Evolutionary conservation across 1,140 invertebrate species (phyloP).

Genomic region (Drosophila novamexicana): DNA sequence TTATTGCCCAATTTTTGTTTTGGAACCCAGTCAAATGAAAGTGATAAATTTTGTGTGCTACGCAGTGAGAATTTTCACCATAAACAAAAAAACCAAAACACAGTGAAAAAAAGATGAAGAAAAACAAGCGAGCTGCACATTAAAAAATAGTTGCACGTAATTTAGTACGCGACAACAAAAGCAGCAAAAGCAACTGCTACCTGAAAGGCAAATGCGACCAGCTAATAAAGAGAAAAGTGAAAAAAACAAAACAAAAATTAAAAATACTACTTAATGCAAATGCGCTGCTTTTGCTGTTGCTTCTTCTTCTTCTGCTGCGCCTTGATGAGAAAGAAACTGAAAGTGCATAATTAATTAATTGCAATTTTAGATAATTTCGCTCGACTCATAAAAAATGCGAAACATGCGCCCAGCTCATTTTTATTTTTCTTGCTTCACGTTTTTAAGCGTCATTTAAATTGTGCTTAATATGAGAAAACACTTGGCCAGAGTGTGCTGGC

Average conservation of each 20-base stretch:
- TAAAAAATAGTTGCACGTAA: constrained; percentile 80
- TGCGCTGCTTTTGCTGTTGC: constrained; percentile 18
- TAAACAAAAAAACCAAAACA: constrained; percentile 26
- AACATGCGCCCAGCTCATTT: constrained; percentile 16
- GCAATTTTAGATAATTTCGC: constrained; percentile 47
- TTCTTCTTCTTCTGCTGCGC: too few relatives aligned
- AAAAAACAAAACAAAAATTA: constrained; percentile 42
- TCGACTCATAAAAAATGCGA: constrained; percentile 43
- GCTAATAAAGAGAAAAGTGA: constrained; percentile 51
- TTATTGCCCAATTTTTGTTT: constrained; percentile 26
- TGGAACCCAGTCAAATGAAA: constrained; percentile 72
- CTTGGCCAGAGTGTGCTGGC: constrained; percentile 22
- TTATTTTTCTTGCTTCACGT: not conserved
- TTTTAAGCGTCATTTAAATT: constrained; percentile 30
- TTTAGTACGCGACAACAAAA: constrained; percentile 55
- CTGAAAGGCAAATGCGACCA: constrained; percentile 50
- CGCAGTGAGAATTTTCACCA: constrained; percentile 70
- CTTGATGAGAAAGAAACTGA: constrained; percentile 29
- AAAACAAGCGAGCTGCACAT: constrained; percentile 51
- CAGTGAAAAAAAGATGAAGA: constrained; percentile 28
- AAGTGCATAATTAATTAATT: constrained; percentile 64
- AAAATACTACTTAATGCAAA: constrained; percentile 69
- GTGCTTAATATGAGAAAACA: constrained; percentile 27
- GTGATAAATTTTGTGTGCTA: constrained; percentile 62
- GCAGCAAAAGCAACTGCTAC: constrained; percentile 31